Base-by-base conservation (phyloP, 2,888 invertebrate genomes). In the Catonia carolina region DNA sequence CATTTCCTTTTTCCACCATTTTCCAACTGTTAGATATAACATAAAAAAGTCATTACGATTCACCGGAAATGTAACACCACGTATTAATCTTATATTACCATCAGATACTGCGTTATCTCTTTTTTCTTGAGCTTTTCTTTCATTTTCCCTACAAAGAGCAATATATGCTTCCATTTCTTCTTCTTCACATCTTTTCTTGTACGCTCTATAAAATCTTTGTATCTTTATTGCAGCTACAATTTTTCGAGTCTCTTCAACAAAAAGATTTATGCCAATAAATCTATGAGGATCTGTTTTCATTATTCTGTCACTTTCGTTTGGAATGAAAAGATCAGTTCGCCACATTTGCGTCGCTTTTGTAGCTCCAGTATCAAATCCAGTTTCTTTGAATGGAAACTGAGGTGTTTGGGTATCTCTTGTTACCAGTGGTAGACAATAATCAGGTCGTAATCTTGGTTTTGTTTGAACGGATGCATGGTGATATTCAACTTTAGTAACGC, bases 381-480 rank as follows among this genome's bases (percentile, higher is more conserved):
- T 51, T 36, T 62, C 59, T 12, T 55, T 50, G 2, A 59, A 31
- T 3, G 64, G 62, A 23, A 63, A 61, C 2, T 20, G 35, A 2
- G 54, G 56, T 18, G 85, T 86, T 71, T 89, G 89, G 0, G 84
- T 81, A 60, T 83, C 82, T 62, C 84, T 74, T 8, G 57, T 49
- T 23, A 52, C 56, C 7, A 61, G 78, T n/a, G n/a, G n/a, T 6
- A 51, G 39, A 22, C 51, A 45, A 5, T 54, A 42, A 5, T 15
- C 33, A 15, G 42, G 49, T 14, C 58, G 31, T 22, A 33, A 12
- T 27, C 41, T 53, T 17, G 58, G 54, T n/a, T 53, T 41, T 8
- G 66, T 66, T 75, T 94, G 93, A 0, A 88, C 83, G 61, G 79
- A 83, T 2, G 90, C 93, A 73, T 95, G 86, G 65, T 89, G 82